Conservation (phyloP, 2,113 vertebrate genomes). For the Seriola quinqueradiata region DNA sequence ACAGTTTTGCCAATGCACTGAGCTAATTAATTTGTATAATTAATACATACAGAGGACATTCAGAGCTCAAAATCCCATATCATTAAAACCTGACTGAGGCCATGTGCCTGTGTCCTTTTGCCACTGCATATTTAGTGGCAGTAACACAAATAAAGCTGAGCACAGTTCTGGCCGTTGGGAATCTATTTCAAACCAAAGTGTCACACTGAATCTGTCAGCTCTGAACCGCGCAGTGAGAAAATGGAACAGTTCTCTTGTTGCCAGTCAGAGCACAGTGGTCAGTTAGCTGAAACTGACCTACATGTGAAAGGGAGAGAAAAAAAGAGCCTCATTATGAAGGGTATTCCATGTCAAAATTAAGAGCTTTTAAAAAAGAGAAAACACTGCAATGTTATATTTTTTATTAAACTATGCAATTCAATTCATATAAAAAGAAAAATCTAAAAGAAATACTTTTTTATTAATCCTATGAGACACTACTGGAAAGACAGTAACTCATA, state of each 20-base stretch:
- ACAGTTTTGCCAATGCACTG: neutral
- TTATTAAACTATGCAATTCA: neutral
- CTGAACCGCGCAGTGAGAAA: constrained; percentile 48
- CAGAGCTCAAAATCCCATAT: neutral
- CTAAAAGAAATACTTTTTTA: neutral
- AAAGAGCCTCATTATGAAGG: constrained; percentile 5
- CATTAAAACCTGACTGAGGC: neutral
- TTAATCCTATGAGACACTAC: neutral
- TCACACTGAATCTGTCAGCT: constrained; percentile 67
- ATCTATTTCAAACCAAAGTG: constrained; percentile 61
- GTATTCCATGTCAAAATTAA: neutral
- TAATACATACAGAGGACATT: neutral
- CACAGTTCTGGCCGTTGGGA: constrained; percentile 45
- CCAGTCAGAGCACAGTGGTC: constrained; percentile 54
- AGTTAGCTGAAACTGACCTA: constrained; percentile 58
- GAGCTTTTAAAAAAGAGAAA: neutral
- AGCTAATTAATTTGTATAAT: neutral
- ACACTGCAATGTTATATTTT: neutral
- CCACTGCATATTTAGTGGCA: constrained; percentile 20
- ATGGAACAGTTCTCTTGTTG: constrained; percentile 34
- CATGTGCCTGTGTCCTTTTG: constrained; percentile 19
- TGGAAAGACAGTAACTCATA: too few species aligned
- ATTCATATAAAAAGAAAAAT: neutral
- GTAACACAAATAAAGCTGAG: constrained; percentile 45
- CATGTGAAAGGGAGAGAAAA: constrained; percentile 7